Evolutionary conservation across 2,113 vertebrate species (phyloP).

Genomic region (Oryzias melastigma): DNA sequence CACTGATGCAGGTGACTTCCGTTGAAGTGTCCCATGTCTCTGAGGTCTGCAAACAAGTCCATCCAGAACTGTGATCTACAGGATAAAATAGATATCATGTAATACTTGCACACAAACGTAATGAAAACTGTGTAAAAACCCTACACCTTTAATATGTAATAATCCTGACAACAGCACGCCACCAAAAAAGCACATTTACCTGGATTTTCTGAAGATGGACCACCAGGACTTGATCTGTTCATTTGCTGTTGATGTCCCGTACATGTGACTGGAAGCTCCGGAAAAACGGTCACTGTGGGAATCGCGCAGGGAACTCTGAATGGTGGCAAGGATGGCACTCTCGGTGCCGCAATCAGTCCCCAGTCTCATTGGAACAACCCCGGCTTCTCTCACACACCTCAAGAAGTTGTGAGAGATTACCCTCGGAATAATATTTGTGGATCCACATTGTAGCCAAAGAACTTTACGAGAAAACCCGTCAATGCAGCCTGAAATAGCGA

Average conservation of each 20-base stretch:
- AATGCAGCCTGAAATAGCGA: background rate
- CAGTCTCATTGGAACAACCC: no score
- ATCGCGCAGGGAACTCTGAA: background rate
- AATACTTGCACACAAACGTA: no score
- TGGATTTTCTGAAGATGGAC: no score
- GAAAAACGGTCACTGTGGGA: background rate
- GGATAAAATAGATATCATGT: background rate
- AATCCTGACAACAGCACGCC: no score
- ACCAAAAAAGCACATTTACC: background rate
- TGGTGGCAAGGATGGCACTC: background rate
- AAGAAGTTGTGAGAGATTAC: no score
- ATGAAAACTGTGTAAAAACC: no score
- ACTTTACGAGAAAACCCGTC: background rate
- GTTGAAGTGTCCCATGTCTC: no score
- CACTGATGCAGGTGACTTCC: background rate
- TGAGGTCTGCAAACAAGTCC: no score
- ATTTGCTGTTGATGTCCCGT: background rate
- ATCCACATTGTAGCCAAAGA: background rate
- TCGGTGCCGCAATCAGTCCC: background rate
- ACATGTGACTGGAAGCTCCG: background rate
- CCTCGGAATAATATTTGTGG: no score
- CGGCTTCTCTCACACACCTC: no score
- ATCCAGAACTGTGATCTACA: constrained; percentile 1
- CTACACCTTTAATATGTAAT: no score
- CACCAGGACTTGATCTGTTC: background rate